Conservation (phyloP, 2,888 invertebrate species). For the Parochlus steinenii region DNA sequence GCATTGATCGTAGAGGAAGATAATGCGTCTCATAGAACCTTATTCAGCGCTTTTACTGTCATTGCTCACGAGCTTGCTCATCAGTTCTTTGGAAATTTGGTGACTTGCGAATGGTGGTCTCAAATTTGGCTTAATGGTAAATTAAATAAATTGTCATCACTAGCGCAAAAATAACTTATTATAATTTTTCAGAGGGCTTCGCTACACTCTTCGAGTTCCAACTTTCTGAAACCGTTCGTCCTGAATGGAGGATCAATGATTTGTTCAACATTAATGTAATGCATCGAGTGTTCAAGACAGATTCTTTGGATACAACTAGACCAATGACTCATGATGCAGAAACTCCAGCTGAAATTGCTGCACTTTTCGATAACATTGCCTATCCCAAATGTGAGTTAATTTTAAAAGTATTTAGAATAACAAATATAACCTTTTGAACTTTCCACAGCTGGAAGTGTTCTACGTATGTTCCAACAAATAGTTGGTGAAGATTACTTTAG, state of each 20-base stretch:
- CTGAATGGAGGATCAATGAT: slow-evolving; percentile 6
- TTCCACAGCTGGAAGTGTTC: slow-evolving; percentile 5
- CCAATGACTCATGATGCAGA: slow-evolving; percentile 2
- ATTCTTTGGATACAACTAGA: slow-evolving; percentile 1
- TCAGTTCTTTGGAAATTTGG: slow-evolving; percentile 10
- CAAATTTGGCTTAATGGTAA: too few species aligned
- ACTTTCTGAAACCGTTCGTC: not conserved
- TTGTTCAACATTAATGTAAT: too few species aligned
- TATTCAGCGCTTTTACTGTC: too few species aligned
- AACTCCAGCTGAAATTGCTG: not conserved
- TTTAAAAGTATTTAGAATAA: slow-evolving; percentile 2
- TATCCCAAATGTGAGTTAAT: slow-evolving; percentile 5
- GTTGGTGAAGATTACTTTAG: slow-evolving; percentile 6
- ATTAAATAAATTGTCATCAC: not conserved
- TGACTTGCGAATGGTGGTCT: slow-evolving; percentile 6
- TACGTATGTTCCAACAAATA: slow-evolving; percentile 8
- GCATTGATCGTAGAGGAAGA: slow-evolving; percentile 1
- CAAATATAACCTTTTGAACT: slow-evolving; percentile 1
- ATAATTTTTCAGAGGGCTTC: slow-evolving; percentile 10
- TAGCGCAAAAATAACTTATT: too few species aligned
- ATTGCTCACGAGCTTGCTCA: not conserved
- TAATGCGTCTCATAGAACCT: not conserved
- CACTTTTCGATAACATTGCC: not conserved
- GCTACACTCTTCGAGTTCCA: slow-evolving; percentile 4
- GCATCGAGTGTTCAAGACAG: slow-evolving; percentile 1